phyloP scores from a whole-genome alignment of 2,113 vertebrate species.

The Solenodon paradoxus region DNA sequence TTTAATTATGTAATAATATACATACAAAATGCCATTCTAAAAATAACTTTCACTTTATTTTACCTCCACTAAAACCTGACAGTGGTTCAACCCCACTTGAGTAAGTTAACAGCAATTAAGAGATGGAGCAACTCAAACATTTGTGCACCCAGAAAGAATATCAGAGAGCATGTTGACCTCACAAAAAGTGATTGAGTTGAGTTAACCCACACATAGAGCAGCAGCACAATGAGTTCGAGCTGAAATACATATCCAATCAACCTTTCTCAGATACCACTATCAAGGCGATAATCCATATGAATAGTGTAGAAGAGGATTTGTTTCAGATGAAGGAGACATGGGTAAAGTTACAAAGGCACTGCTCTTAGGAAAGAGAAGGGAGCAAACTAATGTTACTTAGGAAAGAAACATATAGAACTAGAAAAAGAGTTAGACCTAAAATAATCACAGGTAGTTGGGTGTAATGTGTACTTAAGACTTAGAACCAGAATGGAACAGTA shows the following conservation, averaged over 20 bases:
- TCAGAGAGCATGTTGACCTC: background rate
- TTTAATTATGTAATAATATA: background rate
- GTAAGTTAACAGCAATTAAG: background rate
- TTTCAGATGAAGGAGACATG: rapidly evolving
- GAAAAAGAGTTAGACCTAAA: background rate
- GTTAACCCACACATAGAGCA: background rate
- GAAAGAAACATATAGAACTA: background rate
- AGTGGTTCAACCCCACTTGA: background rate
- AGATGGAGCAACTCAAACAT: background rate
- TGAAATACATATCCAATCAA: background rate
- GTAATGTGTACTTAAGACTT: background rate
- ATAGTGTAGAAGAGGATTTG: background rate
- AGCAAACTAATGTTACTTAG: background rate
- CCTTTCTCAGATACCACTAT: background rate
- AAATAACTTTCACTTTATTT: background rate
- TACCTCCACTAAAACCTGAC: background rate
- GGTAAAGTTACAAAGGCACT: background rate
- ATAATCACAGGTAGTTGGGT: background rate
- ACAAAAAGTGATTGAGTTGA: background rate
- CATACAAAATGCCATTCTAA: background rate
- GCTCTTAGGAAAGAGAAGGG: background rate
- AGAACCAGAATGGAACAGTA: background rate
- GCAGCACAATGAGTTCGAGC: background rate
- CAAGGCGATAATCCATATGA: background rate
- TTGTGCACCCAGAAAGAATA: background rate